A percentile compares a stretch with the other conserved stretches of the same genome.
Evolutionary conservation across 2,797 vertebrate species (phyloP).

Genomic region (Anguilla megastoma): DNA sequence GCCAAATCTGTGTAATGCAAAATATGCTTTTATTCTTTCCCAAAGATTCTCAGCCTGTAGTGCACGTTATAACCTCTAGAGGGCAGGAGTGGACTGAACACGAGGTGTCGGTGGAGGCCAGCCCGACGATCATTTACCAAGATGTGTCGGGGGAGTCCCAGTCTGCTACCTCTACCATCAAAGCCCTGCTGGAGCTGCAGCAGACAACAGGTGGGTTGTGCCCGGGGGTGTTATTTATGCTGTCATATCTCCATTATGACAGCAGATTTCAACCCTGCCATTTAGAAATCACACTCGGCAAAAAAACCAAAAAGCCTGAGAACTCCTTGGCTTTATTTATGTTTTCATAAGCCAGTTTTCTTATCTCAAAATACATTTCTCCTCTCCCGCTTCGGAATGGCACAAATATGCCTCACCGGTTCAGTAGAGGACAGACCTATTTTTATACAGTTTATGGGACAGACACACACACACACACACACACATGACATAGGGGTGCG

Average conservation of each 20-base stretch:
- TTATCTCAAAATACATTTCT: too few species aligned
- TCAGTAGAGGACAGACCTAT: neutral
- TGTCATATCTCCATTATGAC: neutral
- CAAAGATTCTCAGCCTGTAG: conserved; percentile 86
- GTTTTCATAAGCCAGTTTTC: neutral
- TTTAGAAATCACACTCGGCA: neutral
- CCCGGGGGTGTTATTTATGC: conserved; percentile 10
- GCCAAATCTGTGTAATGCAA: neutral
- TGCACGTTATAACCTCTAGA: conserved; percentile 90
- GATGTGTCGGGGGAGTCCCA: conserved; percentile 89
- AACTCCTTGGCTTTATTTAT: neutral
- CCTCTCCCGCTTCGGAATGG: too few species aligned
- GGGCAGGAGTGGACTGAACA: conserved; percentile 96
- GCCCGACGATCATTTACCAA: conserved; percentile 92
- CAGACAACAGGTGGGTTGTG: conserved; percentile 85
- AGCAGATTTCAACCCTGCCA: neutral
- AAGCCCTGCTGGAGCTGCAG: conserved; percentile 94
- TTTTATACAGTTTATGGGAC: too few species aligned
- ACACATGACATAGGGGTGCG: neutral
- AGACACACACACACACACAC: neutral
- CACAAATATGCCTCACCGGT: neutral
- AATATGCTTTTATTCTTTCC: conserved; percentile 6
- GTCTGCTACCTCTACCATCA: conserved; percentile 95
- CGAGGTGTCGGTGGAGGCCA: conserved; percentile 90
- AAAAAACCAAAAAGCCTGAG: neutral